Percentiles rank a stretch among this genome's conserved stretches.
phyloP scores from a whole-genome alignment of 1,140 invertebrate species.

The Polyergus mexicanus region DNA sequence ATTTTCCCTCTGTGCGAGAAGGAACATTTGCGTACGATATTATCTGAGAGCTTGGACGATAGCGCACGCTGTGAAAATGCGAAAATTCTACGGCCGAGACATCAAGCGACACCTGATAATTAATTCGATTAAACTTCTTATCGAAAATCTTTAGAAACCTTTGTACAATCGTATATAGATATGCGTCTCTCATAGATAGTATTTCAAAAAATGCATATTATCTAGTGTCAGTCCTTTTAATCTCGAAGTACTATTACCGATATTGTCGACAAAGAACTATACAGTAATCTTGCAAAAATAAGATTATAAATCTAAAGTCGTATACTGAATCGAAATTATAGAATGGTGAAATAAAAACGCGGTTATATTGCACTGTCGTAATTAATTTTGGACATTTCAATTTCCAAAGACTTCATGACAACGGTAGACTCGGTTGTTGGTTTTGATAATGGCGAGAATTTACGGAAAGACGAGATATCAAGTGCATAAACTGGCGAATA shows the following conservation, averaged over 20 bases:
- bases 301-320: neutral
- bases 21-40: slow-evolving; percentile 14
- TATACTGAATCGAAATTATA: neutral
- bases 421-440: slow-evolving; percentile 50
- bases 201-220: neutral
- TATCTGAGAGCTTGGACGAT: neutral
- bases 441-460: slow-evolving; percentile 75
- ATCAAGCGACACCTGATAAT: neutral
- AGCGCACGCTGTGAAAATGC: neutral
- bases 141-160: neutral
- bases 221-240: neutral
- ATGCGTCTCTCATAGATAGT: neutral
- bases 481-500: slow-evolving; percentile 81
- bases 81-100: slow-evolving; percentile 1
- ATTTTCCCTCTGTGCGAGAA: slow-evolving; percentile 58
- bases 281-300: neutral
- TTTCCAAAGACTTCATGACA: neutral
- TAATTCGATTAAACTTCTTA: slow-evolving; percentile 24
- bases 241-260: neutral
- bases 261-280: neutral
- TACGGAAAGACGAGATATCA: slow-evolving; percentile 65
- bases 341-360: neutral
- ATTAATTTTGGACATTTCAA: neutral
- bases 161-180: neutral
- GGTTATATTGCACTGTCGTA: neutral